These are phyloP conservation scores for Harmothoe impar DNA, from an alignment of 2,888 invertebrate species.

Conservation along the genomic window DNA sequence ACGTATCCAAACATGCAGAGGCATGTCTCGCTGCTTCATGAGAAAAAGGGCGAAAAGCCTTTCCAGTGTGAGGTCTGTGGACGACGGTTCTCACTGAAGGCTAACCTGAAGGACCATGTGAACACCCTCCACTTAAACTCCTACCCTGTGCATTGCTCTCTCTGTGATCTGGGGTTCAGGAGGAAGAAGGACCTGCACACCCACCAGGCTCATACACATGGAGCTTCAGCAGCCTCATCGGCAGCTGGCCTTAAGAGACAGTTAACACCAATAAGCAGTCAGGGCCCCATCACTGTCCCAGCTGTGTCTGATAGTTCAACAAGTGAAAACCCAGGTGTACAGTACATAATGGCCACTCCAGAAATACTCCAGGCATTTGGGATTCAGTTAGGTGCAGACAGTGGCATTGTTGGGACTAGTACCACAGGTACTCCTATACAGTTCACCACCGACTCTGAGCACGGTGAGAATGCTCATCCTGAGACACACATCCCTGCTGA, in stretches of 20 bases:
- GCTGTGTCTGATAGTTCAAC: neutral
- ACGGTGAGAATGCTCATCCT: neutral
- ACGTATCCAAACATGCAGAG: conserved; percentile 26
- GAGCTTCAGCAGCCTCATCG: neutral
- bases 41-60: conserved; percentile 49
- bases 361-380: conserved; percentile 59
- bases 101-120: conserved; percentile 61
- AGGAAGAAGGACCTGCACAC: conserved; percentile 46
- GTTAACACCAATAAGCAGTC: neutral
- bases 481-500: neutral
- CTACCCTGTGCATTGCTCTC: conserved; percentile 8
- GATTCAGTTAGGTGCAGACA: conserved; percentile 1
- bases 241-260: neutral
- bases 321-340: neutral
- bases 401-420: neutral
- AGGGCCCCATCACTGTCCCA: conserved; percentile 5
- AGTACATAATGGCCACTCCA: conserved; percentile 61
- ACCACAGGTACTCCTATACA: neutral
- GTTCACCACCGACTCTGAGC: neutral
- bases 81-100: conserved; percentile 42
- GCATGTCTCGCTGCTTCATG: conserved; percentile 56
- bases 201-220: conserved; percentile 38
- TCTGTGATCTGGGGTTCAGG: conserved; percentile 54
- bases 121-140: conserved; percentile 44
- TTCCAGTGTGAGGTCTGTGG: conserved; percentile 58